Base-by-base conservation (phyloP, 1,140 invertebrate species). In the Drosophila funebris region DNA sequence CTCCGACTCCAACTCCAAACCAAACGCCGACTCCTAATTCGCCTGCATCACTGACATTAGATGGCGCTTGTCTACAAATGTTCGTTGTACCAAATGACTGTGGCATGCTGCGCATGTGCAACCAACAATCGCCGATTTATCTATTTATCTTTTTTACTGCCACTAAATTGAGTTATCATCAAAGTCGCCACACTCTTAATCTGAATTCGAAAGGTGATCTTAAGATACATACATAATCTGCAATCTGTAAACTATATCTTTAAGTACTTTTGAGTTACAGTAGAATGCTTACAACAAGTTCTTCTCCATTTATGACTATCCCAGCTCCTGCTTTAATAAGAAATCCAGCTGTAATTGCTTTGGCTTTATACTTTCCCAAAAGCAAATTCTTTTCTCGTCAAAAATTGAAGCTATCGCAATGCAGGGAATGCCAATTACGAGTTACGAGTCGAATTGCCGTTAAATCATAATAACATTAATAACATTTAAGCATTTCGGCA, bases 401-500 rank as follows among this genome's bases (percentile, higher is more conserved):
- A 8, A 44, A 64, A 33, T 44, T 33, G 13, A 64, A 18, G 31
- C 27, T 48, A 18, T 18, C 31, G 39, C 46, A 46, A 4, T n/a
- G 11, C 37, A 8, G 13, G 31, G 41, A 56, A 48, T 64, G 39
- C 64, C 71, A 63, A 75, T 82, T 69, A 54, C 43, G 37, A 44
- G n/a, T 63, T n/a, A n/a, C n/a, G n/a, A n/a, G n/a, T n/a, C n/a
- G n/a, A 61, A 69, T 46, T 64, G 77, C 50, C 79, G 62, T 80
- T 85, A 76, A 74, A 63, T 76, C 63, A 61, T 64, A 80, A 76
- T 80, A 75, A 74, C n/a, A 75, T 73, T 67, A 85, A 84, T 84
- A 80, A 73, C 73, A 84, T 84, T 85, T 76, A 84, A 80, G 85
- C 77, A 76, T 76, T 80, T 83, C 80, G 72, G 80, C 73, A 58